Conservation (phyloP, 2,797 vertebrate species). For the Pangasius krempfi region DNA sequence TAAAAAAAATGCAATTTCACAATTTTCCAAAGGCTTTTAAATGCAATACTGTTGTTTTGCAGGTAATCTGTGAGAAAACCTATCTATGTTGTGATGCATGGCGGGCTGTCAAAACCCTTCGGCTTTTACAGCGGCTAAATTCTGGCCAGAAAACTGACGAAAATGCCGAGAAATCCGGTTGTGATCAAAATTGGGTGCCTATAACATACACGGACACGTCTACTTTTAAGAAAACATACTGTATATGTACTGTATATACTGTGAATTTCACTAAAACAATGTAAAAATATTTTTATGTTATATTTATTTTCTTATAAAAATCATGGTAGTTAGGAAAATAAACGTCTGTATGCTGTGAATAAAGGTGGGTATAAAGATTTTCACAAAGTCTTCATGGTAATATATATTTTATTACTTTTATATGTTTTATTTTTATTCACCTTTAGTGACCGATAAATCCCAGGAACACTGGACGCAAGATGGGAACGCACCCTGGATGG, state of each 20-base stretch:
- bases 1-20: too few species aligned
- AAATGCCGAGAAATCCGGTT: neutral
- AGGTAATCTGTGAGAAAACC: neutral
- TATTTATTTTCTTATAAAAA: neutral
- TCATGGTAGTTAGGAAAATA: neutral
- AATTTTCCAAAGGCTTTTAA: too few species aligned
- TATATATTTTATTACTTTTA: neutral
- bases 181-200: neutral
- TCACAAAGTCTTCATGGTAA: neutral
- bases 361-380: neutral
- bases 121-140: neutral
- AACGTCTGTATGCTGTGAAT: neutral
- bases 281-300: neutral
- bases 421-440: neutral
- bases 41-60: neutral
- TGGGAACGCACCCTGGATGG: neutral
- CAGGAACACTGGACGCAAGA: neutral
- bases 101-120: neutral
- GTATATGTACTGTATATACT: too few species aligned
- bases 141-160: neutral
- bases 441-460: neutral
- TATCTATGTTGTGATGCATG: neutral
- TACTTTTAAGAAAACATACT: neutral
- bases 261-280: neutral
- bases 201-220: neutral